A percentile compares a stretch with the other conserved stretches of the same genome.
Conservation (phyloP, 1,140 invertebrate species). For the Drosophila mayri region DNA sequence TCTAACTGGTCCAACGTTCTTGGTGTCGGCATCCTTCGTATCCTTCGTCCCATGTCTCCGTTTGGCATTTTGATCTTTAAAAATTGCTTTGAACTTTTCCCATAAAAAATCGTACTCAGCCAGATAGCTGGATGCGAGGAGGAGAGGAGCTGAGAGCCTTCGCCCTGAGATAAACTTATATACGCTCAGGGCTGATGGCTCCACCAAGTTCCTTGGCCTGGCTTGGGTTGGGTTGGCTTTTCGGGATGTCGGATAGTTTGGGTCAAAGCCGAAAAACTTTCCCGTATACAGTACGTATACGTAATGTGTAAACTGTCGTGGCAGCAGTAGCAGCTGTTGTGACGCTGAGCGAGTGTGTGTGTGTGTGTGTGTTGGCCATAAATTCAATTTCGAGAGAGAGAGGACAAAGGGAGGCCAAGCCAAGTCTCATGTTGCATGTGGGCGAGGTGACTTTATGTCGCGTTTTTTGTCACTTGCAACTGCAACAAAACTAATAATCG, state of each 20-base stretch:
- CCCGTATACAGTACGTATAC: slow-evolving; percentile 12
- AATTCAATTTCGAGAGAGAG: slow-evolving; percentile 72
- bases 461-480: slow-evolving; percentile 74
- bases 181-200: slow-evolving; percentile 21
- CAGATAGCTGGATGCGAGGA: slow-evolving; percentile 21
- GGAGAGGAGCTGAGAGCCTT: background rate
- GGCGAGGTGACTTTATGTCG: slow-evolving; percentile 43
- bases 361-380: slow-evolving; percentile 54
- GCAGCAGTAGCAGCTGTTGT: slow-evolving; percentile 44
- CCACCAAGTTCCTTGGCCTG: slow-evolving; percentile 27
- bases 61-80: slow-evolving; percentile 68
- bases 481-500: slow-evolving; percentile 56
- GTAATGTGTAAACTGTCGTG: slow-evolving; percentile 48
- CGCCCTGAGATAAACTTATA: slow-evolving; percentile 39
- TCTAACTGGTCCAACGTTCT: slow-evolving; percentile 42
- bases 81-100: slow-evolving; percentile 77
- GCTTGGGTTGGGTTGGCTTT: background rate
- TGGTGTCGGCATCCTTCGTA: slow-evolving; percentile 8
- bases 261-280: slow-evolving; percentile 35
- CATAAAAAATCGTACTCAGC: slow-evolving; percentile 44
- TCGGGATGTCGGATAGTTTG: slow-evolving; percentile 1
- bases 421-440: slow-evolving; percentile 37
- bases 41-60: slow-evolving; percentile 17
- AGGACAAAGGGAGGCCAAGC: slow-evolving; percentile 25
- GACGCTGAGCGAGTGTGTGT: background rate